phyloP scores from a whole-genome alignment of 2,797 vertebrate species.

The Scolopax bukidnonensis region DNA sequence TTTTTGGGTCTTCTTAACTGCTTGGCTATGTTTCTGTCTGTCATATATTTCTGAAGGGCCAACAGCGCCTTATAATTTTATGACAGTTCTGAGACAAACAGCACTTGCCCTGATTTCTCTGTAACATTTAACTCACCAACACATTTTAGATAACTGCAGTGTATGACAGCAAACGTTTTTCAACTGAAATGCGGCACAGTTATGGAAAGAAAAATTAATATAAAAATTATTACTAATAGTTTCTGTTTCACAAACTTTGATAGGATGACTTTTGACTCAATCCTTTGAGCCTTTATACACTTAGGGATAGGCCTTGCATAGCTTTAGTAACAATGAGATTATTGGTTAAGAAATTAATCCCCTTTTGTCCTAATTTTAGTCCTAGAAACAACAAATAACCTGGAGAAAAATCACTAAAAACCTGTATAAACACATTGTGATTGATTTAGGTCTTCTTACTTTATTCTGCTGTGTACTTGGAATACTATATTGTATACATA shows the following conservation, averaged over 20 bases:
- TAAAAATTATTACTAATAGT: background rate
- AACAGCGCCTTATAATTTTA: background rate
- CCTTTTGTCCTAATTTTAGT: slow-evolving; percentile 14
- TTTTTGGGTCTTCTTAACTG: background rate
- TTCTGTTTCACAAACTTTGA: background rate
- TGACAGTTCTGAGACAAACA: background rate
- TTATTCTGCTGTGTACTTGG: background rate
- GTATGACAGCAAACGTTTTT: background rate
- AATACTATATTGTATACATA: background rate
- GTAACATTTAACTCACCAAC: background rate
- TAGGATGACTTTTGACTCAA: background rate
- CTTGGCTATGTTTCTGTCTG: background rate
- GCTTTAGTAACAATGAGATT: background rate
- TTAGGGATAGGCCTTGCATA: background rate
- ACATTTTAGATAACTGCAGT: background rate
- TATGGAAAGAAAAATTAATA: background rate
- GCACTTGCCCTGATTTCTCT: background rate
- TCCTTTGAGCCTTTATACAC: background rate
- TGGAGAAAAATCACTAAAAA: background rate
- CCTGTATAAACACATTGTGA: background rate
- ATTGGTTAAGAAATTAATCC: slow-evolving; percentile 10
- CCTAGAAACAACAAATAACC: background rate
- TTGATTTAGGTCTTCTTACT: background rate
- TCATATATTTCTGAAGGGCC: background rate
- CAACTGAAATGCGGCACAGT: background rate